Percentiles rank a stretch among this genome's conserved stretches.
These are phyloP conservation scores for Pseudomugil tenellus DNA, from an alignment of 2,797 vertebrate genomes.

Conservation along the genomic window DNA sequence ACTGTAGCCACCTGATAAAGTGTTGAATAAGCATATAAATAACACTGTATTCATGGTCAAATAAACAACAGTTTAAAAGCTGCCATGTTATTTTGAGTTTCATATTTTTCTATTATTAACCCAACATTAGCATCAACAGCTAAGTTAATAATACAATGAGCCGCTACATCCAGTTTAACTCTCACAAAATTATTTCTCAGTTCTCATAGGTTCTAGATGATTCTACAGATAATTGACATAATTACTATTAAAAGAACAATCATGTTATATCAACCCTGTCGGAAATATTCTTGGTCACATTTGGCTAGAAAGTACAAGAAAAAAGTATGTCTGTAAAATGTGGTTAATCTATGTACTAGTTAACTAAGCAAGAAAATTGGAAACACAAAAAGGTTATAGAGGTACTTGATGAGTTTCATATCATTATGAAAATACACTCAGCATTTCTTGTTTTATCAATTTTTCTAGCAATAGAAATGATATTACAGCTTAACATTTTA, in stretches of 20 bases:
- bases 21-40: conserved; percentile 55
- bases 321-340: not conserved
- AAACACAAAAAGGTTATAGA: not conserved
- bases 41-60: conserved; percentile 58
- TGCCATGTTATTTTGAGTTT: not conserved
- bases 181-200: not conserved
- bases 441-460: too few species aligned
- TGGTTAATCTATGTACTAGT: not conserved
- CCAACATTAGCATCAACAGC: not conserved
- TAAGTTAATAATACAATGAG: not conserved
- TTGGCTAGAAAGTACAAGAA: not conserved
- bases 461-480: too few species aligned
- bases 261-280: not conserved
- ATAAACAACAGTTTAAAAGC: conserved; percentile 64
- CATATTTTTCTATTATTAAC: not conserved
- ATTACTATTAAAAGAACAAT: not conserved
- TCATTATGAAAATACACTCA: too few species aligned
- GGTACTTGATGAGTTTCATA: not conserved
- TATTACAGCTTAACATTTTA: too few species aligned
- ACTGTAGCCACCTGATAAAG: conserved; percentile 62
- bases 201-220: not conserved
- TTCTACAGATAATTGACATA: not conserved
- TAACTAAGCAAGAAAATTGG: not conserved
- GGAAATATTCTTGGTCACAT: not conserved
- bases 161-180: not conserved